Conservation (phyloP, 2,113 vertebrate species). For the Varanus komodoensis region DNA sequence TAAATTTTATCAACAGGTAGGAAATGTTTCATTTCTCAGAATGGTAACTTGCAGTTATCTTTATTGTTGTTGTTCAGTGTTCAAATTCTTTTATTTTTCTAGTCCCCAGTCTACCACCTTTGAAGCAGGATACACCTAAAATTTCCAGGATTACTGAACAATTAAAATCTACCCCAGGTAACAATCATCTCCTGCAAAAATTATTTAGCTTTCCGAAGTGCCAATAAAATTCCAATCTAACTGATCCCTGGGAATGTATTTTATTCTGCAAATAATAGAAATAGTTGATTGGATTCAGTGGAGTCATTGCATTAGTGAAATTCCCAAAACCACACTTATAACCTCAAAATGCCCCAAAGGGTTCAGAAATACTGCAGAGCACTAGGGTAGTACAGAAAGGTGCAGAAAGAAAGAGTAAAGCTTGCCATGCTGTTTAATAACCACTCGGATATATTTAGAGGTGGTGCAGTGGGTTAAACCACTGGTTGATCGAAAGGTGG, state of each 20-base stretch:
- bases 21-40: neutral
- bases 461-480: too few relatives aligned
- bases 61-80: neutral
- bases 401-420: too few relatives aligned
- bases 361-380: too few relatives aligned
- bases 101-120: constrained; percentile 59
- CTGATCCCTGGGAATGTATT: neutral
- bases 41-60: neutral
- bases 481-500: too few relatives aligned
- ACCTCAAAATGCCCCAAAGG: too few relatives aligned
- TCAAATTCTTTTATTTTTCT: constrained; percentile 58
- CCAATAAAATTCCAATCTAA: neutral
- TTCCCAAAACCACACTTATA: too few relatives aligned
- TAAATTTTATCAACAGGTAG: neutral
- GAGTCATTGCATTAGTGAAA: too few relatives aligned
- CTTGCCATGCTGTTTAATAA: too few relatives aligned
- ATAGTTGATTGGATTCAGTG: neutral
- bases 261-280: neutral
- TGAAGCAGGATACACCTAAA: constrained; percentile 50
- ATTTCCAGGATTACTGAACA: constrained; percentile 53
- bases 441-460: too few relatives aligned
- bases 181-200: constrained; percentile 3
- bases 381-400: too few relatives aligned
- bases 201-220: neutral
- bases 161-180: constrained; percentile 63